Evolutionary conservation across 2,888 invertebrate genomes (phyloP), one percentile per base, ranked within the genome.

Genomic region (Trisateles emortualis): DNA sequence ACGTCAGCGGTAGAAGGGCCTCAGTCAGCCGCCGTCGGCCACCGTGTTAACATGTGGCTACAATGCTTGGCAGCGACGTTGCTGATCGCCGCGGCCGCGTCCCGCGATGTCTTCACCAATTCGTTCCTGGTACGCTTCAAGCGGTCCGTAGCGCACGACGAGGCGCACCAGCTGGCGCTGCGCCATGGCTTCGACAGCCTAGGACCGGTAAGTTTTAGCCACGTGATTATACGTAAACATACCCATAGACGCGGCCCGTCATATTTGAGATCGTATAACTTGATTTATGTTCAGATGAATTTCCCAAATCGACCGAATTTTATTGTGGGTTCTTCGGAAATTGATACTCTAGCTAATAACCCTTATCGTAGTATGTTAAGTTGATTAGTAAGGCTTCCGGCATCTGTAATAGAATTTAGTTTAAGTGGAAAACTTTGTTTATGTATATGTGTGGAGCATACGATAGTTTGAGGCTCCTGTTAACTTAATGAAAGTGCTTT

Each of bases 101-200:
- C 88, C 56, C 85, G 84, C 72, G 96, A 97, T 84, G 95, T 99
- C 76, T 98, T 98, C 94, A 99, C 99, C 86, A 99, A 99, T 92
- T 96, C 97, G 51, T 99, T 99, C 94, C 94, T 98, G 86, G 99
- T 99, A 76, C 95, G 96, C 75, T 96, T 99, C 90, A 95, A 95
- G 81, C 94, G 96, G 71, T 96, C 96, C 61, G 95, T 97, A 57
- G 95, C 95, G 53, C 95, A 94, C 72, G 94, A 95, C 14, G 94
- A 96, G 78, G 99, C 98, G 45, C 96, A 96, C 83, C 88, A 94
- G 69, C 95, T 99, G 64, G 99, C 99, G 58, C 93, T 94, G 66
- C 94, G 96, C 79, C 97, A 98, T 87, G 99, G 99, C 81, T 99
- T 99, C 94, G 95, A 97, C 83, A 98, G 96, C 92, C 94, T 98